These are phyloP conservation scores for Dinomys branickii DNA, from an alignment of 2,113 vertebrate genomes.

Conservation along the genomic window DNA sequence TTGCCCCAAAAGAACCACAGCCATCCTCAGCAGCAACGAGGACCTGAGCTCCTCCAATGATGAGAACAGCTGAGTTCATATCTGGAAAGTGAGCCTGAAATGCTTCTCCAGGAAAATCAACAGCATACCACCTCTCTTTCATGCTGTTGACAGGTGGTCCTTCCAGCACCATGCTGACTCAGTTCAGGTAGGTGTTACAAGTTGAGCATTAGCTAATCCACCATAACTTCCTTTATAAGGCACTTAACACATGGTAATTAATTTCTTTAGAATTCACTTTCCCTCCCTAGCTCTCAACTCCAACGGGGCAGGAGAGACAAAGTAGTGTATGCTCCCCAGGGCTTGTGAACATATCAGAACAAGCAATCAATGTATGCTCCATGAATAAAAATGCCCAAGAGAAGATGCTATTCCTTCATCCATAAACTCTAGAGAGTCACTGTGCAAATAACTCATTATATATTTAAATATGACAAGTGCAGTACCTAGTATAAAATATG, in stretches of 20 bases:
- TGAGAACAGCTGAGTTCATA: background rate
- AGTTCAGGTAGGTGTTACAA: too few relatives aligned
- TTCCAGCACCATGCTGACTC: too few relatives aligned
- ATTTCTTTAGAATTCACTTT: slow-evolving; percentile 4
- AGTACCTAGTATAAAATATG: background rate
- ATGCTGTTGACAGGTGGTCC: too few relatives aligned
- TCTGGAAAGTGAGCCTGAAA: too few relatives aligned
- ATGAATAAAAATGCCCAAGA: background rate
- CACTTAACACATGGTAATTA: background rate
- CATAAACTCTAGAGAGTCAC: background rate
- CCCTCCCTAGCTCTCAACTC: background rate
- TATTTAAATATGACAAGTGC: slow-evolving; percentile 1
- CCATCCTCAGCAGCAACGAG: background rate
- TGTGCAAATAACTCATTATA: background rate
- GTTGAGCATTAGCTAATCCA: background rate
- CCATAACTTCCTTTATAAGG: background rate
- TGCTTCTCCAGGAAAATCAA: too few relatives aligned
- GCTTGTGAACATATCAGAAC: background rate
- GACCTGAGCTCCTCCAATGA: background rate
- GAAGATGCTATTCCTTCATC: background rate
- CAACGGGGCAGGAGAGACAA: background rate
- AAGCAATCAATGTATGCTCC: background rate
- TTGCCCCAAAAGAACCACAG: background rate
- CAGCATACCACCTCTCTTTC: too few relatives aligned
- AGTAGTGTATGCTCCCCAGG: background rate